Conservation (phyloP, 1,140 invertebrate species). For the Cyclina sinensis region DNA sequence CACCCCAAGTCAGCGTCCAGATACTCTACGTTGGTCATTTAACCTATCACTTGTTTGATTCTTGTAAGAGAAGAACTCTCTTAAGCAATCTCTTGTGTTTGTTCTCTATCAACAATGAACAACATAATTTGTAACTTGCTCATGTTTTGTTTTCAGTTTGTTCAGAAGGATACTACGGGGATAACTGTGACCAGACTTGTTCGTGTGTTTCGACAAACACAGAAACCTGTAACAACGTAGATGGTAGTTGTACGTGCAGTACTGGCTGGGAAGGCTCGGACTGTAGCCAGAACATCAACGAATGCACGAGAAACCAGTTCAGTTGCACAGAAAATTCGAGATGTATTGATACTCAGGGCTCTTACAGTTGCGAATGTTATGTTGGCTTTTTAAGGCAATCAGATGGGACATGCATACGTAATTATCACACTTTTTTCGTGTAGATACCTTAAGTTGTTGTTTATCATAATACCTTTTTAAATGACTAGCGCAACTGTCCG, state of each 20-base stretch:
- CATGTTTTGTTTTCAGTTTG: conserved; percentile 34
- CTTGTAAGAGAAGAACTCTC: background rate
- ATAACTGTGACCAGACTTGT: conserved; percentile 9
- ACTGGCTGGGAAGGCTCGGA: conserved; percentile 19
- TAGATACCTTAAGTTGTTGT: no score
- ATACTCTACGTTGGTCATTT: no score
- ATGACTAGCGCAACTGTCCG: no score
- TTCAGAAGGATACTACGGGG: conserved; percentile 19
- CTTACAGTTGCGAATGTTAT: conserved; percentile 71
- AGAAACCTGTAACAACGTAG: conserved; percentile 26
- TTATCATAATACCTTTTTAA: no score
- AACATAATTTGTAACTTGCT: no score
- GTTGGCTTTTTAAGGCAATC: background rate
- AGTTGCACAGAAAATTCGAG: conserved; percentile 46
- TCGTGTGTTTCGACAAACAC: background rate
- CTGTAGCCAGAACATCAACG: conserved; percentile 65
- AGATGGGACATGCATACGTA: conserved; percentile 10
- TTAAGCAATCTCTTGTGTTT: background rate
- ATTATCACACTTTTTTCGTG: background rate
- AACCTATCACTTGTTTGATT: no score
- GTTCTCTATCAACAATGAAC: no score
- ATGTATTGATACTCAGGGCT: conserved; percentile 69
- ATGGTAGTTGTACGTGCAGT: conserved; percentile 56
- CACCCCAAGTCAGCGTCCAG: no score
- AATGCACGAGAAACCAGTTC: conserved; percentile 46